Conservation (phyloP, 2,888 invertebrate genomes). For the Apamea crenata region DNA sequence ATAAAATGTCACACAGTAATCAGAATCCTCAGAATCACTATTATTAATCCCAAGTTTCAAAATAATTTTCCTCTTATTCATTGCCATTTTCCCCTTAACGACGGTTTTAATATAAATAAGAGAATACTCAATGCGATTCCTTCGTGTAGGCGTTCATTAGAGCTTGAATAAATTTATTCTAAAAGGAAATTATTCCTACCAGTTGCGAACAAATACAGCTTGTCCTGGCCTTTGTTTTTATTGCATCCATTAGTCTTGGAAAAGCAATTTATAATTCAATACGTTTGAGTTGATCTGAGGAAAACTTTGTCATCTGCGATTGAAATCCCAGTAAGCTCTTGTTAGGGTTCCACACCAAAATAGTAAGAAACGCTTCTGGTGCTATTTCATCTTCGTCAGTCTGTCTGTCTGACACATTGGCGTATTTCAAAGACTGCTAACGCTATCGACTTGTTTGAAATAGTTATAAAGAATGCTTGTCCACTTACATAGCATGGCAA, state of each 20-base stretch:
- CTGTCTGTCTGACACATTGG: background rate
- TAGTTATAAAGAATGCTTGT: background rate
- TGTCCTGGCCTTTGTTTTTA: background rate
- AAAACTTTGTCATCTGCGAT: background rate
- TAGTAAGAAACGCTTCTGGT: background rate
- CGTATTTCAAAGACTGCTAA: background rate
- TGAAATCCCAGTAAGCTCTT: background rate
- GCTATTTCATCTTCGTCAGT: background rate
- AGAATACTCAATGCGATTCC: background rate
- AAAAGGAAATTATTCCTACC: background rate
- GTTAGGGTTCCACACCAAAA: background rate
- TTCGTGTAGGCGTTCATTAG: background rate
- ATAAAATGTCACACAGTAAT: no score
- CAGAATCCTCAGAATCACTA: no score
- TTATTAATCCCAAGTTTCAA: no score
- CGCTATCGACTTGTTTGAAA: background rate
- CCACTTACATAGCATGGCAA: background rate
- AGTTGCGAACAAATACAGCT: background rate
- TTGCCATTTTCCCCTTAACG: background rate
- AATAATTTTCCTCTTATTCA: no score
- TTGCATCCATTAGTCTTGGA: background rate
- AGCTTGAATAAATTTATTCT: background rate
- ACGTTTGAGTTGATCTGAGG: background rate
- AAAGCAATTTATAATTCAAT: background rate
- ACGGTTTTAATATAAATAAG: background rate